Evolutionary conservation across 2,888 invertebrate species (phyloP).

Genomic region (Callimorpha dominula): DNA sequence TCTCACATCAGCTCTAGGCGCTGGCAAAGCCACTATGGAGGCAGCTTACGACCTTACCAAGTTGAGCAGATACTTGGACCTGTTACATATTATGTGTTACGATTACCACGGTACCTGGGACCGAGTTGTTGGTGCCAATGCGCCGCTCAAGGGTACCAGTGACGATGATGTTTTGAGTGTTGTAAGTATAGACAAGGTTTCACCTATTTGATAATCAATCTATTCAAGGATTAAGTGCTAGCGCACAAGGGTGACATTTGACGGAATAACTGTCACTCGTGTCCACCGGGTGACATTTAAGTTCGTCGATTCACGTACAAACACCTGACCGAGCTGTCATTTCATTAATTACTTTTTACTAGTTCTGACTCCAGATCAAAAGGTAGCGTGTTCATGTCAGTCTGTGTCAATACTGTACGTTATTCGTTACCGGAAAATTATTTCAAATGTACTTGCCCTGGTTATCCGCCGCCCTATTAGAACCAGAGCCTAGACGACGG

Average conservation of each 20-base stretch:
- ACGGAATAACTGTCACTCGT: not conserved
- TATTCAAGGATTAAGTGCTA: no score
- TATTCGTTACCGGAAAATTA: not conserved
- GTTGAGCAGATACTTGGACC: slow-evolving; percentile 89
- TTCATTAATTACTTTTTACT: not conserved
- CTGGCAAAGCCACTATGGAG: slow-evolving; percentile 91
- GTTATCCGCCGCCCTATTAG: no score
- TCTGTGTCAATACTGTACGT: not conserved
- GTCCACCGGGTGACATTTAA: not conserved
- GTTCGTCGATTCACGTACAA: not conserved
- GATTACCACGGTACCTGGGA: slow-evolving; percentile 97
- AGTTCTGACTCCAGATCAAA: not conserved
- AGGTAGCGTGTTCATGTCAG: not conserved
- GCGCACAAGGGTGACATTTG: not conserved
- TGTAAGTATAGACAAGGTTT: slow-evolving; percentile 80
- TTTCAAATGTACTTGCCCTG: not conserved
- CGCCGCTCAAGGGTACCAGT: slow-evolving; percentile 88
- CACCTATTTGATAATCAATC: no score
- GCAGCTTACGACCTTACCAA: slow-evolving; percentile 91
- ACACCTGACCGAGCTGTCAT: not conserved
- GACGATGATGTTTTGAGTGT: slow-evolving; percentile 88
- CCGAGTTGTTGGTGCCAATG: slow-evolving; percentile 90
- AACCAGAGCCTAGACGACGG: no score
- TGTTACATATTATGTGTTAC: slow-evolving; percentile 95
- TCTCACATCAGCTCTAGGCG: slow-evolving; percentile 94